Percentiles rank a stretch among this genome's conserved stretches.
Evolutionary conservation across 2,113 vertebrate species (phyloP).

Genomic region (Regulus satrapa): DNA sequence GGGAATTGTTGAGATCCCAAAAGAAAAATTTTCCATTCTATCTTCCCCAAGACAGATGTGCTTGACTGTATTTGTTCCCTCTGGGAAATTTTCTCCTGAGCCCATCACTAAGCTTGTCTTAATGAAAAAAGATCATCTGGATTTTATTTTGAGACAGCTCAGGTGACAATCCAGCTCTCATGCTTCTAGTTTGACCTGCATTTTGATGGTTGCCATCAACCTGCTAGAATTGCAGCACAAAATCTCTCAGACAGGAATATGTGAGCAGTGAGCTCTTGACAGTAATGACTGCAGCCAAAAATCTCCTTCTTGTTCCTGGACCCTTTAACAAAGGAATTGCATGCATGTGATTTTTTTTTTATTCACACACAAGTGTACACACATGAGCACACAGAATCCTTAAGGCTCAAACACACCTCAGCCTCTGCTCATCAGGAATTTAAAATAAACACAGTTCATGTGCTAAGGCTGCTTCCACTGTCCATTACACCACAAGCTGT

Average conservation of each 20-base stretch:
- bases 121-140: not conserved
- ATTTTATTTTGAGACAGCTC: not conserved
- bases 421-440: not conserved
- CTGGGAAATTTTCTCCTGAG: not conserved
- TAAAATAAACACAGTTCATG: not conserved
- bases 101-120: not conserved
- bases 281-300: not conserved
- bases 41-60: not conserved
- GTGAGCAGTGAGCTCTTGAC: not conserved
- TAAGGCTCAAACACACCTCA: not conserved
- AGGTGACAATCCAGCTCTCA: not conserved
- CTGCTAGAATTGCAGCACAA: not conserved
- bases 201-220: not conserved
- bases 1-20: not conserved
- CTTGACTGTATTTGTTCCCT: not conserved
- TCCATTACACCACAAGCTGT: not conserved
- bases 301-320: not conserved
- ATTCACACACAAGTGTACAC: not conserved
- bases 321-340: not conserved
- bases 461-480: not conserved
- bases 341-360: not conserved
- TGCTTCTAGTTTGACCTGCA: not conserved
- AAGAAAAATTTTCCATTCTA: not conserved
- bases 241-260: not conserved
- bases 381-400: not conserved